phyloP scores from a whole-genome alignment of 23 tunicate genomes.

The Clavelina lepadiformis region DNA sequence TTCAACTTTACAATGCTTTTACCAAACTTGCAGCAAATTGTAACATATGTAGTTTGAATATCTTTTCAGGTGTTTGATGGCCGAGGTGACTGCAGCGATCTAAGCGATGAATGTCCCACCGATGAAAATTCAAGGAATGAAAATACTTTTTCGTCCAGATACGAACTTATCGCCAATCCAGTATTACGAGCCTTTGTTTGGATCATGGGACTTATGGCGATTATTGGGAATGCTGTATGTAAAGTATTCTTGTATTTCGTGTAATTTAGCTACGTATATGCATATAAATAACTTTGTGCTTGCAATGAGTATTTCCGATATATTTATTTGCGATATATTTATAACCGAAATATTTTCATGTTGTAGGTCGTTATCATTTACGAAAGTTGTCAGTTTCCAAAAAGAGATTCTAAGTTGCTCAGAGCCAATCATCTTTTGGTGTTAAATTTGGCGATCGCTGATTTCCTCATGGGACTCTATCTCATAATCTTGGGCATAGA shows the following conservation, averaged over 20 bases:
- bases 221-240: conserved; percentile 38
- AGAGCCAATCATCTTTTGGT: conserved; percentile 18
- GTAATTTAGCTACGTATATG: no score
- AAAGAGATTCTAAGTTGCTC: no score
- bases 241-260: no score
- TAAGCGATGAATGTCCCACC: conserved; percentile 39
- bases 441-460: conserved; percentile 38
- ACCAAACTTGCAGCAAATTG: no score
- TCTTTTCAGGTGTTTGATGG: conserved; percentile 62
- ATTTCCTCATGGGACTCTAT: conserved; percentile 49
- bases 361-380: no score
- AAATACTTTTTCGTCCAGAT: conserved; percentile 52
- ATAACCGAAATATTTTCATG: no score
- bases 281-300: no score
- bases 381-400: no score
- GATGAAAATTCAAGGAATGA: background rate
- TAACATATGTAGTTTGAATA: no score
- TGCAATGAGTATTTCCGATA: no score
- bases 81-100: conserved; percentile 25
- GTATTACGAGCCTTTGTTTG: conserved; percentile 31
- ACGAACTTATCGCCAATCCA: conserved; percentile 32
- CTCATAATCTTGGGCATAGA: conserved; percentile 15
- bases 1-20: no score
- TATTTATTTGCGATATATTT: no score
- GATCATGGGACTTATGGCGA: conserved; percentile 51